phyloP scores from a whole-genome alignment of 2,113 vertebrate genomes.

The Promerops cafer region DNA sequence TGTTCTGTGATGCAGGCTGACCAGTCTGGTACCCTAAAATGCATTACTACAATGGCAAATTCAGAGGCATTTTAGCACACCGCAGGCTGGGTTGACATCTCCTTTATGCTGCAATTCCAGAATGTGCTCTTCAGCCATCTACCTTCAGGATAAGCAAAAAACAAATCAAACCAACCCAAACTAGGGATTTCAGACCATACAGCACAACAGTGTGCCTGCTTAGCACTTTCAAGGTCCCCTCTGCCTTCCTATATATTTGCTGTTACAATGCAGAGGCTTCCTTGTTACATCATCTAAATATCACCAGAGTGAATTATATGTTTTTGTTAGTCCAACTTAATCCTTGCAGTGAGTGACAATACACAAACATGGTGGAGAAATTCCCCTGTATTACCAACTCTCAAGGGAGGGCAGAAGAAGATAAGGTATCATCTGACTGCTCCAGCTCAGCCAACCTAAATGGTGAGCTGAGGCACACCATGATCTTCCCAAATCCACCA shows the following conservation, averaged over 20 bases:
- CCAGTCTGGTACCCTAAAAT: background rate
- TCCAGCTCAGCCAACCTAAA: background rate
- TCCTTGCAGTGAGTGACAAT: background rate
- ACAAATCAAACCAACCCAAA: background rate
- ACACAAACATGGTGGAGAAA: background rate
- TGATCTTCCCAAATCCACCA: background rate
- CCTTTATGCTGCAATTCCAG: background rate
- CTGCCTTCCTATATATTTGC: background rate
- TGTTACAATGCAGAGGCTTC: background rate
- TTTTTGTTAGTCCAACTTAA: background rate
- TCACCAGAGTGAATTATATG: background rate
- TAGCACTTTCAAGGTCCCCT: background rate
- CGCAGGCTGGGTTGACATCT: background rate
- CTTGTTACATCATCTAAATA: background rate
- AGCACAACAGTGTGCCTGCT: background rate
- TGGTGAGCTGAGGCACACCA: background rate
- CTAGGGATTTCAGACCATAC: background rate
- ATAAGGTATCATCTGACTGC: background rate
- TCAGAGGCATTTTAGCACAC: background rate
- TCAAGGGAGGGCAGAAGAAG: background rate
- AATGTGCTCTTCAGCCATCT: background rate
- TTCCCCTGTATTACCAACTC: background rate
- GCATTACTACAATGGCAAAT: background rate
- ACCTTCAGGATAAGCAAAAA: background rate
- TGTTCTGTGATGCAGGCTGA: background rate